Evolutionary conservation across 2,797 vertebrate species (phyloP).

Genomic region (Dendrocincla tyrannina): DNA sequence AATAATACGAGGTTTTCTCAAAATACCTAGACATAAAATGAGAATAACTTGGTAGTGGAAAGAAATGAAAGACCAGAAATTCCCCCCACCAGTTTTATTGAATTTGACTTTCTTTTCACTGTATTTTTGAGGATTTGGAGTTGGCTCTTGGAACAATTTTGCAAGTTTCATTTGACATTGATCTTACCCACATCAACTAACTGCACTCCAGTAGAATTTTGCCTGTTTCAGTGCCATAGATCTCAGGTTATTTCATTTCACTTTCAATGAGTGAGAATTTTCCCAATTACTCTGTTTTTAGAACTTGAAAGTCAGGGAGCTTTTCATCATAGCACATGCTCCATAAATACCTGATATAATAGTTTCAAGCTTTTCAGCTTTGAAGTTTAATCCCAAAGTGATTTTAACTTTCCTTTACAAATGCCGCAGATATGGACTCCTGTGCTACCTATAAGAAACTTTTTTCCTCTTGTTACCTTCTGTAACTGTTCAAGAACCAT

Average conservation of each 20-base stretch:
- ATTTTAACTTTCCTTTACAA: not conserved
- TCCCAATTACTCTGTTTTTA: not conserved
- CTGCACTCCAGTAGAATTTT: not conserved
- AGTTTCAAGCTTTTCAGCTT: not conserved
- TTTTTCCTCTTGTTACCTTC: not conserved
- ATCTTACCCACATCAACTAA: not conserved
- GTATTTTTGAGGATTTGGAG: not conserved
- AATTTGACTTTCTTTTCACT: not conserved
- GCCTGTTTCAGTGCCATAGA: not conserved
- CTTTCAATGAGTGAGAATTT: not conserved
- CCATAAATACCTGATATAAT: not conserved
- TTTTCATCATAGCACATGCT: not conserved
- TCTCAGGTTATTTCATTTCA: not conserved
- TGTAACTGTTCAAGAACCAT: not conserved
- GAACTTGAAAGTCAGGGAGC: not conserved
- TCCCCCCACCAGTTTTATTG: not conserved
- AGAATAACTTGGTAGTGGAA: not conserved
- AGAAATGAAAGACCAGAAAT: not conserved
- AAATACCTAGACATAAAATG: not conserved
- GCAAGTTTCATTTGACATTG: not conserved
- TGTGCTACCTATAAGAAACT: not conserved
- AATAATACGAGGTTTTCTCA: not conserved
- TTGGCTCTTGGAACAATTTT: not conserved
- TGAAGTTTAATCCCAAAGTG: not conserved
- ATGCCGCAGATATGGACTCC: not conserved